phyloP scores from a whole-genome alignment of 2,888 invertebrate species.

The Helicoverpa assulta region DNA sequence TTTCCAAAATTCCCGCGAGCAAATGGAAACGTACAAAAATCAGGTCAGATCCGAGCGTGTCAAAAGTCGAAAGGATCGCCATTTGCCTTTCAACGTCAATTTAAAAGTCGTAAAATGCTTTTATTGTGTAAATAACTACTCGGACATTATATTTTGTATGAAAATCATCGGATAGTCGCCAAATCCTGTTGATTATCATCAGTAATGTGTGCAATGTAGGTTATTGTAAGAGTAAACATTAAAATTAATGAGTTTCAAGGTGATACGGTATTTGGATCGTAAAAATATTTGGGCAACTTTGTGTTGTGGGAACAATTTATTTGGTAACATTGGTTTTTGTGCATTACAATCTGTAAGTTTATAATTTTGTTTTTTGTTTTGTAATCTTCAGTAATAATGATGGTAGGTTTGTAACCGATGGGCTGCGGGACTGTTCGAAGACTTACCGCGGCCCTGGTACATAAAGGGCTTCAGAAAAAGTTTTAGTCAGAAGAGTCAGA shows the following conservation, averaged over 20 bases:
- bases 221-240: slow-evolving; percentile 57
- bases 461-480: no score
- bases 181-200: slow-evolving; percentile 55
- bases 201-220: slow-evolving; percentile 48
- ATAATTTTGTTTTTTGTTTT: slow-evolving; percentile 6
- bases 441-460: no score
- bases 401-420: no score
- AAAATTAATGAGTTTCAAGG: slow-evolving; percentile 58
- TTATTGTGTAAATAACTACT: slow-evolving; percentile 75
- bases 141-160: slow-evolving; percentile 63
- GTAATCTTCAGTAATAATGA: slow-evolving; percentile 5
- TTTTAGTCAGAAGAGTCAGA: no score
- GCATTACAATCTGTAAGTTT: slow-evolving; percentile 26
- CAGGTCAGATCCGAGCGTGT: slow-evolving; percentile 78
- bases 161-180: slow-evolving; percentile 50
- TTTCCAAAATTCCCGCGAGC: slow-evolving; percentile 17
- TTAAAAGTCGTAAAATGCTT: slow-evolving; percentile 83
- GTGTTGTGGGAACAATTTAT: slow-evolving; percentile 33
- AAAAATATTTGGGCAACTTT: slow-evolving; percentile 57
- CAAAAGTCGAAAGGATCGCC: slow-evolving; percentile 82
- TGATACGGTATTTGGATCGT: slow-evolving; percentile 61
- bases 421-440: no score
- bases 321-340: slow-evolving; percentile 42
- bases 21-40: slow-evolving; percentile 75
- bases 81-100: slow-evolving; percentile 73